These are phyloP conservation scores for Rana temporaria DNA, from an alignment of 2,113 vertebrate genomes.

Conservation along the genomic window DNA sequence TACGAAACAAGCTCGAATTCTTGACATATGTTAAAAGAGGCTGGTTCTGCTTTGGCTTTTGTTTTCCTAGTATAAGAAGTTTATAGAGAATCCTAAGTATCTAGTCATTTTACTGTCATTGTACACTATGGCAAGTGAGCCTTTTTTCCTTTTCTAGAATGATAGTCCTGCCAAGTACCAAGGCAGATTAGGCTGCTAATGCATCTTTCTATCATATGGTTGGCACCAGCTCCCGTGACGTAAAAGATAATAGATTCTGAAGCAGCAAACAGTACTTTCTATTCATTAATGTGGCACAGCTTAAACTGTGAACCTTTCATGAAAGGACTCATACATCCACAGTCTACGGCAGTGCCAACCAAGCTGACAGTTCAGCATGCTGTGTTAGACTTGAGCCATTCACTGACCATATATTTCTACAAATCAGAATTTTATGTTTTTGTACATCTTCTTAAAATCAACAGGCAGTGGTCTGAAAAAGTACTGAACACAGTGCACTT, in stretches of 20 bases:
- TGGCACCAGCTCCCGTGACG: conserved; percentile 42
- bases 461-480: conserved; percentile 11
- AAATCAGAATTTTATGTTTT: conserved; percentile 40
- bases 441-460: conserved; percentile 29
- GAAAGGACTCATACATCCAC: conserved; percentile 45
- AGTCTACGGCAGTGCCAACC: conserved; percentile 35
- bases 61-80: neutral
- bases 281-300: conserved; percentile 45
- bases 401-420: conserved; percentile 30
- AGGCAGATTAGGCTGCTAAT: conserved; percentile 45
- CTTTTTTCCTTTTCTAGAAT: neutral
- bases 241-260: conserved; percentile 53
- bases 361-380: conserved; percentile 34
- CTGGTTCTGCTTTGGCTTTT: neutral
- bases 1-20: too few species aligned
- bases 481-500: neutral
- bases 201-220: conserved; percentile 43
- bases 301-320: conserved; percentile 38
- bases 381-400: conserved; percentile 35
- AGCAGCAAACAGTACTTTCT: conserved; percentile 38
- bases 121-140: neutral
- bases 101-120: neutral
- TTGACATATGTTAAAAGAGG: too few species aligned
- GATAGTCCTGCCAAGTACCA: conserved; percentile 32
- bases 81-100: neutral